Evolutionary conservation across 2,888 invertebrate species (phyloP), one percentile per base, ranked within the genome.

Genomic region (Megalurothrips usitatus): DNA sequence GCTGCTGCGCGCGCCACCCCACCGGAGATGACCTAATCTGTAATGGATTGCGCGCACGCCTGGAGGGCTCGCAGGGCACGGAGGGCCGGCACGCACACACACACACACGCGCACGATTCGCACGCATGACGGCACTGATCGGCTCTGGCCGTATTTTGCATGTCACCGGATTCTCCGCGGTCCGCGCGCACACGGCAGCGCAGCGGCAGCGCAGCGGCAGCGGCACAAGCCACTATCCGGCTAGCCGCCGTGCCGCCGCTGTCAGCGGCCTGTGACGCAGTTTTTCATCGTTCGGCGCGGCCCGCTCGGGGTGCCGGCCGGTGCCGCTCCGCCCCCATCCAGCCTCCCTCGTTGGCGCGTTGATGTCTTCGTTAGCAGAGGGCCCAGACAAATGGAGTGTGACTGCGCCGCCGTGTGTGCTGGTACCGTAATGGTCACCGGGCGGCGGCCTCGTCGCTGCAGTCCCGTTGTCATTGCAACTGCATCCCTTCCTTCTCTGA

Each of bases 21-120:
- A 10, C 68, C 68, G 68, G 68, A 75, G 68, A 75, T 75, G 68
- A 75, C 68, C 68, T 75, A 75, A 75, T 75, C 68, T 75, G 68
- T 75, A 75, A 75, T 75, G 68, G 68, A 75, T 26, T 75, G 68
- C 68, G 26, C 68, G 10, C 68, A 23, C 68, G 26, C 58, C 58
- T 58, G 58, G n/a, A 58, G 58, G n/a, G 58, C 58, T 1, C 14
- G n/a, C 58, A 14, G 14, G 14, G 17, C 58, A 58, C 58, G 17
- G 14, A n/a, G n/a, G n/a, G n/a, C n/a, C n/a, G n/a, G n/a, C 58
- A 14, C 58, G 17, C 58, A 58, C 58, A 58, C 58, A n/a, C 58
- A 58, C 58, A 58, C 58, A 58, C 17, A 58, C 17, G 17, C 58
- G 14, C n/a, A n/a, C n/a, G 58, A 58, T 58, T 58, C 68, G 68